Evolutionary conservation across 2,113 vertebrate genomes (phyloP), one percentile per base, ranked within the genome.

Genomic region (Rhinichthys klamathensis): DNA sequence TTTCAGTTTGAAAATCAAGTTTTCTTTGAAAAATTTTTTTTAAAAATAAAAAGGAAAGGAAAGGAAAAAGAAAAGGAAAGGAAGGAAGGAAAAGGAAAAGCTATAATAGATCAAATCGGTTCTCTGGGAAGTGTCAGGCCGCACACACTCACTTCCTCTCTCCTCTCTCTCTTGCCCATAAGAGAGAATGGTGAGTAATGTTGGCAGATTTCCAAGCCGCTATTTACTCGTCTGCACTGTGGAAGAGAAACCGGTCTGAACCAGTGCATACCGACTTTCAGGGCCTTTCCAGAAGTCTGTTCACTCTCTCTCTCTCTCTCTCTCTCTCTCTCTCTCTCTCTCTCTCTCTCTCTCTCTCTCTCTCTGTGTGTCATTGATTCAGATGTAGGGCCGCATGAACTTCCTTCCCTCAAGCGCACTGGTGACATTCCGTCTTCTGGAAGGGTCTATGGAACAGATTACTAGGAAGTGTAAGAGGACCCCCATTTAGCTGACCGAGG

Each of bases 201-300:
- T 58, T 89, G 89, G 90, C 82, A 4, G 56, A 6, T 35, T 46
- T 81, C 91, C 90, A 90, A 86, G 27, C 32, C 30, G 23, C 83
- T 91, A 90, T 91, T 91, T 91, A 91, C 91, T 91, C 89, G 89
- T 91, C 89, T 89, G 87, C 49, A 38, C 74, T 73, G 75, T 78
- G 79, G 90, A 88, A 85, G 84, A 86, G 86, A 85, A 95, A 94
- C 94, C 90, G 87, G 94, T 94, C 91, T 95, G 90, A 93, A 93
- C 94, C 95, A 92, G 94, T 25, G 9, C 58, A 74, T 87, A 87
- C 93, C 81, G 91, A 92, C 90, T 91, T 67, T 84, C 65, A 2
- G 87, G 82, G 79, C 88, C 89, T 78, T 88, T 88, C 89, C 89
- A 89, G 82, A 86, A 86, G 82, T 80, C 32, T 30, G 35, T 49